Base-by-base conservation (phyloP, 2,113 vertebrate species). In the Cebus imitator region DNA sequence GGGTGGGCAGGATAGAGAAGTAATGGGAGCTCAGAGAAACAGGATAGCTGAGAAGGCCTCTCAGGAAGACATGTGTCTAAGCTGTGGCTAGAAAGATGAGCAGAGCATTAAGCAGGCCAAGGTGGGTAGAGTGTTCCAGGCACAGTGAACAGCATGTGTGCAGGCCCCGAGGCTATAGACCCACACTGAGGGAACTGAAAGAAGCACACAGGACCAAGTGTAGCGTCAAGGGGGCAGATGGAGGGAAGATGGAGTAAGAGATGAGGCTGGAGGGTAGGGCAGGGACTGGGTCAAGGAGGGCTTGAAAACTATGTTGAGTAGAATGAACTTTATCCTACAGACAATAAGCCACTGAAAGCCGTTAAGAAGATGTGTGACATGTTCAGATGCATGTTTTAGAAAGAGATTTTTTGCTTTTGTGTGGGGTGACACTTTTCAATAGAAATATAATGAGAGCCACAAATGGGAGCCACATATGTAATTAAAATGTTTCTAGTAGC, bases 301-400 rank as follows among this genome's bases (percentile, higher is more conserved):
- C 64, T 66, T 48, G 18, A 81, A 87, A 85, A 87, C 35, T 14
- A 43, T 10, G 73, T 5, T 18, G 43, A 90, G 11, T 10, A 40
- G 72, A 73, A 90, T 78, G 40, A 68, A 52, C 25, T 93, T 97
- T 91, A 78, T 78, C 57, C 52, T 85, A n/a, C 94, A 88, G 30
- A 27, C 32, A 82, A n/a, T 66, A 52, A 85, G 45, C 17, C 73
- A 55, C 50, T 23, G 45, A 87, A 84, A 68, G 5, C 5, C 50
- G 84, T 80, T 75, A 84, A 94, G 37, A 88, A 68, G 32, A 76
- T 55, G 23, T 32, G 48, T 79, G 57, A 68, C 5, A 30, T 61
- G 32, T 72, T 88, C 76, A 85, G 18, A 87, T 91, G 35, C 78
- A 68, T 40, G 32, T 85, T 95, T 93, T 72, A 81, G 86, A 93